Evolutionary conservation across 2,797 vertebrate species (phyloP).

Genomic region (Poecilia gillii): DNA sequence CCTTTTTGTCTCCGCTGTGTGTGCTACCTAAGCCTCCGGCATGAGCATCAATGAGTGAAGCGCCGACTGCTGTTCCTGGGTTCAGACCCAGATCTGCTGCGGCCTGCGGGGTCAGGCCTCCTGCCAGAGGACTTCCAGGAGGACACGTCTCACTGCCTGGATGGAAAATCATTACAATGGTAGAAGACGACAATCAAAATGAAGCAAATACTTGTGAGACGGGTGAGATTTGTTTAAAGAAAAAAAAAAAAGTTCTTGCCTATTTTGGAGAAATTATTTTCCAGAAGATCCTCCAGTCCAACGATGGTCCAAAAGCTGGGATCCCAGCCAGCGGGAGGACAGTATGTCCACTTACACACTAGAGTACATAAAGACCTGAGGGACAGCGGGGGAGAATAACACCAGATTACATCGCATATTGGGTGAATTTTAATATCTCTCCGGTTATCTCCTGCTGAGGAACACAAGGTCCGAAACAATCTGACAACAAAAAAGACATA

Average conservation of each 20-base stretch:
- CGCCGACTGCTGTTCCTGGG: conserved; percentile 87
- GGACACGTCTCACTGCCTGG: conserved; percentile 85
- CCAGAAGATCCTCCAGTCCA: conserved; percentile 88
- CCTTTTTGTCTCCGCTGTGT: not conserved
- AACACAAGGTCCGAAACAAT: not conserved
- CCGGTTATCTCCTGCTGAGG: conserved; percentile 5
- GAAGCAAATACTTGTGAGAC: not conserved
- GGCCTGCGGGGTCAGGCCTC: conserved; percentile 85
- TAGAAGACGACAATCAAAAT: not conserved
- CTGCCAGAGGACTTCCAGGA: conserved; percentile 88
- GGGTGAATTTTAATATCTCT: not conserved
- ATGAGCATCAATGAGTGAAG: conserved; percentile 95
- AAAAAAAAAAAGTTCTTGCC: conserved; percentile 43
- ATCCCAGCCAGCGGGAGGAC: conserved; percentile 89
- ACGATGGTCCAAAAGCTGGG: conserved; percentile 88
- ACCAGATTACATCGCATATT: not conserved
- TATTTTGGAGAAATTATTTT: conserved; percentile 90
- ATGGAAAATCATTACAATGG: conserved; percentile 3
- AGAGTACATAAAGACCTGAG: conserved; percentile 92
- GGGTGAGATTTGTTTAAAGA: not conserved
- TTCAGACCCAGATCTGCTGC: conserved; percentile 87
- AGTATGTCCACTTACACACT: conserved; percentile 96
- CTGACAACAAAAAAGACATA: not conserved
- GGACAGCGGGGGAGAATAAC: not conserved
- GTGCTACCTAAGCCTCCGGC: conserved; percentile 92